phyloP scores from a whole-genome alignment of 2,888 invertebrate genomes.

The Dolichopus griseipennis region DNA sequence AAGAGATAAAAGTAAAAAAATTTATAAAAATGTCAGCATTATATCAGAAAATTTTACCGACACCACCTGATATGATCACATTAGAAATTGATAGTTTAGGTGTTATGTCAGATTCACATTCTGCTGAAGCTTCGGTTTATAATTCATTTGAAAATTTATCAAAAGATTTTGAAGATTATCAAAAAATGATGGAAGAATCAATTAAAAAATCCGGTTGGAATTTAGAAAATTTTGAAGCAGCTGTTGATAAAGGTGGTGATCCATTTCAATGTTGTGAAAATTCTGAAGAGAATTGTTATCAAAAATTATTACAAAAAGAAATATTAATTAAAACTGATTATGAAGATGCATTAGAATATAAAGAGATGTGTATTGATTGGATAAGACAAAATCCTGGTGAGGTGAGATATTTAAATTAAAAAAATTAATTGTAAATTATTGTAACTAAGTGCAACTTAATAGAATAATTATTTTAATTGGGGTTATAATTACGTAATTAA shows the following conservation, averaged over 20 bases:
- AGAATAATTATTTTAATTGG: no score
- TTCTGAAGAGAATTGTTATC: neutral
- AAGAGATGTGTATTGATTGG: neutral
- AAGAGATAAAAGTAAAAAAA: neutral
- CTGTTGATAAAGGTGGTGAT: neutral
- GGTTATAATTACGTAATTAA: no score
- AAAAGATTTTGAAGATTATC: neutral
- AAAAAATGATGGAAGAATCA: constrained; percentile 4
- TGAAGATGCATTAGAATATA: constrained; percentile 1
- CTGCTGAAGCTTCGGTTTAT: neutral
- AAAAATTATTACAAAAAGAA: neutral
- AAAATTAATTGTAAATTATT: no score
- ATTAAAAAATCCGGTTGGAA: neutral
- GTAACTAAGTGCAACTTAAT: no score
- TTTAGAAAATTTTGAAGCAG: constrained; percentile 4
- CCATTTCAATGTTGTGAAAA: neutral
- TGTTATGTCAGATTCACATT: neutral
- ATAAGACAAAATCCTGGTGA: neutral
- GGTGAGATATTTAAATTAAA: neutral
- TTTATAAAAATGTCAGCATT: neutral
- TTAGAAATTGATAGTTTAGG: neutral
- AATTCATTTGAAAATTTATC: neutral
- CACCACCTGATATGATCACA: neutral
- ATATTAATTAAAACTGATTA: neutral
- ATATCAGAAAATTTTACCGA: neutral